These are phyloP conservation scores for Drosophila borborema DNA, from an alignment of 2,888 invertebrate genomes.

Conservation along the genomic window DNA sequence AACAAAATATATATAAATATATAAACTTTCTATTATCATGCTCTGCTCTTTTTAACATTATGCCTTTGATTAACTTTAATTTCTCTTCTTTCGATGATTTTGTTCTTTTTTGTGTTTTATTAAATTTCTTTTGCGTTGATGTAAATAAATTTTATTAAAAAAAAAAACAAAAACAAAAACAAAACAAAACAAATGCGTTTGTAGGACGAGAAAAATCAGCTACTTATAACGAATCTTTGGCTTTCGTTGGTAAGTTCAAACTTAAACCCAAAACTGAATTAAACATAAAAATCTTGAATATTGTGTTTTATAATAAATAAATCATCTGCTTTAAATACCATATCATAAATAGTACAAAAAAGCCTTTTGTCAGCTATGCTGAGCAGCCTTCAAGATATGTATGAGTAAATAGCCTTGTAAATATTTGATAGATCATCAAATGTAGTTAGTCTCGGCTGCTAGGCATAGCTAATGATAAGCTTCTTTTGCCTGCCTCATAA, in stretches of 20 bases:
- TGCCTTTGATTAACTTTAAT: constrained; percentile 83
- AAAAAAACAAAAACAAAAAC: constrained; percentile 32
- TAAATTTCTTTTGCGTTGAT: constrained; percentile 39
- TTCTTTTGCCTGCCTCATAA: constrained; percentile 63
- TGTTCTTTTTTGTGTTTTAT: constrained; percentile 9
- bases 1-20: constrained; percentile 59
- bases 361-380: constrained; percentile 40
- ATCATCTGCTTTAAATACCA: constrained; percentile 65
- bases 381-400: constrained; percentile 21
- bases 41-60: constrained; percentile 87
- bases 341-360: constrained; percentile 52
- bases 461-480: constrained; percentile 40
- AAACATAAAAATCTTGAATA: constrained; percentile 54
- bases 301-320: constrained; percentile 67
- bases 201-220: constrained; percentile 98
- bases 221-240: constrained; percentile 97
- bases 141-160: constrained; percentile 58
- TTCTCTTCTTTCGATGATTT: constrained; percentile 38
- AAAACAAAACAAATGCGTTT: constrained; percentile 78
- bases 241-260: constrained; percentile 95
- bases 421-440: constrained; percentile 11
- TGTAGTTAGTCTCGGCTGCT: constrained; percentile 38
- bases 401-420: background rate
- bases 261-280: constrained; percentile 82
- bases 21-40: constrained; percentile 80